Evolutionary conservation across 2,888 invertebrate species (phyloP).

Genomic region (Ametastegia equiseti): DNA sequence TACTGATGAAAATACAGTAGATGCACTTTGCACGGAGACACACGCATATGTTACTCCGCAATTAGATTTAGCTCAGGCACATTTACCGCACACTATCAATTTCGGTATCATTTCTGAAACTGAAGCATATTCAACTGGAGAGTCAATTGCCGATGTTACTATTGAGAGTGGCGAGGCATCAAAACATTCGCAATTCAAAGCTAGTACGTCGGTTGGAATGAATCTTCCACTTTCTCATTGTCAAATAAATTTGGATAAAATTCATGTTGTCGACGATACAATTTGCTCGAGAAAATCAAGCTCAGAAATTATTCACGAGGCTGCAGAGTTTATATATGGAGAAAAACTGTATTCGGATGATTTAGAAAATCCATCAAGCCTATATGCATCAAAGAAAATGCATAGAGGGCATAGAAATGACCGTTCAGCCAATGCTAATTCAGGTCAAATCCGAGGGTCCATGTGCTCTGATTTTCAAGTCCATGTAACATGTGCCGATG

Average conservation of each 20-base stretch:
- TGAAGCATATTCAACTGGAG: slow-evolving; percentile 4
- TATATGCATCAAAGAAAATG: not conserved
- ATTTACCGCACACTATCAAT: slow-evolving; percentile 32
- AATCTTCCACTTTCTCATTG: slow-evolving; percentile 12
- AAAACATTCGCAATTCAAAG: not conserved
- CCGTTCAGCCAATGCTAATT: not conserved
- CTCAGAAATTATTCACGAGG: slow-evolving; percentile 45
- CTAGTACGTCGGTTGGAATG: not conserved
- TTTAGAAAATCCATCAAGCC: slow-evolving; percentile 17
- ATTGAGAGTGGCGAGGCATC: not conserved
- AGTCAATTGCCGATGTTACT: not conserved
- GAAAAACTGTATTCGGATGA: slow-evolving; percentile 17
- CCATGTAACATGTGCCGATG: slow-evolving; percentile 24
- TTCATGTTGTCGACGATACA: not conserved
- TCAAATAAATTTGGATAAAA: slow-evolving; percentile 15
- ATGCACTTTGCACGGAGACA: slow-evolving; percentile 68
- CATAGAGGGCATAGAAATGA: slow-evolving; percentile 11
- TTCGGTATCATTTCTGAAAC: slow-evolving; percentile 37
- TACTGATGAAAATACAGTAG: slow-evolving; percentile 51
- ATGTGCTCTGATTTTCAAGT: slow-evolving; percentile 39
- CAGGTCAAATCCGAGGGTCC: not conserved
- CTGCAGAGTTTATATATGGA: slow-evolving; percentile 51
- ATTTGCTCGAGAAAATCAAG: slow-evolving; percentile 12
- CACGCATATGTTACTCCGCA: slow-evolving; percentile 67
- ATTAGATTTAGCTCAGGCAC: slow-evolving; percentile 38